Percentiles rank a stretch among this genome's conserved stretches.
Evolutionary conservation across 2,113 vertebrate genomes (phyloP).

Genomic region (Ailurus styani): DNA sequence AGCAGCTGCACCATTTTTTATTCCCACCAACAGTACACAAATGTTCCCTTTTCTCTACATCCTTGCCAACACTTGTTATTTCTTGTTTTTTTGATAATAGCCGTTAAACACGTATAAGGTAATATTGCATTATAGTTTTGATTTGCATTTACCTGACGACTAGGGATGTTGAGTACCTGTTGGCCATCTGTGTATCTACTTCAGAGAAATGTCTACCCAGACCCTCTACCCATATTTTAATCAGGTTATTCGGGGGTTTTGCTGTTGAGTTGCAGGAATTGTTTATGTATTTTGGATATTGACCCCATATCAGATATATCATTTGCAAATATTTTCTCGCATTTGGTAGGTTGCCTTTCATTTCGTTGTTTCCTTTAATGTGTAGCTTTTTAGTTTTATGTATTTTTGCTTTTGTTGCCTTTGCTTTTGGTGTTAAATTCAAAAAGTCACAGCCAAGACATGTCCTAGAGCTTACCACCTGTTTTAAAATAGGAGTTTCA

Average conservation of each 20-base stretch:
- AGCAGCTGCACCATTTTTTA: neutral
- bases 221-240: neutral
- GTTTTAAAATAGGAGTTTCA: neutral
- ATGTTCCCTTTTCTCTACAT: neutral
- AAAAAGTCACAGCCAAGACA: neutral
- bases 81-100: neutral
- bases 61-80: neutral
- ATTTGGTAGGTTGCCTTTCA: neutral
- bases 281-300: neutral
- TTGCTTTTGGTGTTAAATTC: neutral
- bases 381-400: neutral
- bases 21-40: neutral
- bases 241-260: neutral
- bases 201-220: neutral
- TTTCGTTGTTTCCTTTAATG: neutral
- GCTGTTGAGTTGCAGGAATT: neutral
- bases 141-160: neutral
- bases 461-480: neutral
- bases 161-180: neutral
- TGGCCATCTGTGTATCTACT: neutral
- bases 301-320: neutral
- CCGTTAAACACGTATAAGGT: neutral
- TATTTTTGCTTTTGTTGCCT: neutral
- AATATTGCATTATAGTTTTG: neutral
- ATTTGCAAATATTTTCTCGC: neutral